Evolutionary conservation across 2,888 invertebrate genomes (phyloP), one percentile per base, ranked within the genome.

Genomic region (Microctonus aethiopoides): DNA sequence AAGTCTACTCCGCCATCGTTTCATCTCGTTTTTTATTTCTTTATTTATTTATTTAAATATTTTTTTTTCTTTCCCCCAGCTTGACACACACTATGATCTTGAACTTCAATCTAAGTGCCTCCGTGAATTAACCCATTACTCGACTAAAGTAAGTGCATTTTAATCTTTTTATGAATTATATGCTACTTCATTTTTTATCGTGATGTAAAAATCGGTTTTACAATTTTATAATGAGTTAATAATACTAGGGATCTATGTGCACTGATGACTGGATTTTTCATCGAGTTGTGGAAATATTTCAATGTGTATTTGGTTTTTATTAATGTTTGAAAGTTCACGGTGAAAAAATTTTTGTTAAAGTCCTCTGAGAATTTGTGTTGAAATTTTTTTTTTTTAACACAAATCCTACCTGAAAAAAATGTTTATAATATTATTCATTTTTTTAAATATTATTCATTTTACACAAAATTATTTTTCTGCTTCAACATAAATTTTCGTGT

Each of bases 81-180:
- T 41, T 26, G n/a, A 13, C 32, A 59, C 29, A 32, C 13, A 0
- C 3, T 32, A 39, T 29, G 62, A 64, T 64, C 64, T 54, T 39
- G 32, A 22, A 34, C 64, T 52, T 64, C 54, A 52, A 64, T 64
- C 64, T 52, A 63, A 63, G 36, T 61, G 29, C 46, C 63, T 63
- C 63, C 26, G 26, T 22, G 54, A 64, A 64, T 64, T 64, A 64
- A 64, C 64, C 54, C 64, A 64, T 64, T 54, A 64, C 36, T 22
- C 32, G n/a, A 36, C 34, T 46, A 22, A 29, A 29, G 52, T 52
- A 63, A 63, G 63, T 24, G 54, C 36, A 32, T 64, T 52, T 64
- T 64, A 64, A 54, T 64, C 54, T 36, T 52, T 64, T 29, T 29
- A 64, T 64, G 64, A 64, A 54, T 64, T 64, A 64, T 54, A 54